phyloP scores from a whole-genome alignment of 2,888 invertebrate species.

The Drosophila antonietae region DNA sequence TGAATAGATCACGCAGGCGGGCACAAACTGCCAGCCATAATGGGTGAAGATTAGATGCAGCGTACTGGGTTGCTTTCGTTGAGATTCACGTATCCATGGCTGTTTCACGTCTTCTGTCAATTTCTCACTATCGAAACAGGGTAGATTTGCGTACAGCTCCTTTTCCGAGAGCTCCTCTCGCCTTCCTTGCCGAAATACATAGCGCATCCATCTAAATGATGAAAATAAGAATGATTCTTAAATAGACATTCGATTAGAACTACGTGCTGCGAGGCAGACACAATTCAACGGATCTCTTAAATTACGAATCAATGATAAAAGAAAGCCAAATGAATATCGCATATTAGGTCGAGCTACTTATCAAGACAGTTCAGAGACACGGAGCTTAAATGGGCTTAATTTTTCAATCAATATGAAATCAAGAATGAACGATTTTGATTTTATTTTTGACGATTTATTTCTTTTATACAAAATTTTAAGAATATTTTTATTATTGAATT shows the following conservation, averaged over 20 bases:
- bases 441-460: background rate
- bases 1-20: constrained; percentile 80
- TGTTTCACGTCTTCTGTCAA: constrained; percentile 84
- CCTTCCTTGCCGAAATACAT: constrained; percentile 75
- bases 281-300: background rate
- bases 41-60: constrained; percentile 84
- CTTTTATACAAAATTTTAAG: background rate
- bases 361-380: constrained; percentile 20
- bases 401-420: constrained; percentile 12
- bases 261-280: constrained; percentile 23
- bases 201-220: constrained; percentile 76
- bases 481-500: background rate
- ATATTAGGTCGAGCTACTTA: constrained; percentile 12
- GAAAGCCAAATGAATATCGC: background rate
- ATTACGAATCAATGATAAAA: background rate
- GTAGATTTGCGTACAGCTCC: constrained; percentile 76
- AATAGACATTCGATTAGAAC: background rate
- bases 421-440: background rate
- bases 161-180: constrained; percentile 65
- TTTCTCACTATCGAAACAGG: constrained; percentile 85
- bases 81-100: constrained; percentile 83
- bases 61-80: constrained; percentile 82
- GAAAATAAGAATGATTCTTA: background rate
- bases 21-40: constrained; percentile 84
- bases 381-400: constrained; percentile 22